Base-by-base conservation (phyloP, 2,888 invertebrate genomes). In the Omphaloscelis lunosa region DNA sequence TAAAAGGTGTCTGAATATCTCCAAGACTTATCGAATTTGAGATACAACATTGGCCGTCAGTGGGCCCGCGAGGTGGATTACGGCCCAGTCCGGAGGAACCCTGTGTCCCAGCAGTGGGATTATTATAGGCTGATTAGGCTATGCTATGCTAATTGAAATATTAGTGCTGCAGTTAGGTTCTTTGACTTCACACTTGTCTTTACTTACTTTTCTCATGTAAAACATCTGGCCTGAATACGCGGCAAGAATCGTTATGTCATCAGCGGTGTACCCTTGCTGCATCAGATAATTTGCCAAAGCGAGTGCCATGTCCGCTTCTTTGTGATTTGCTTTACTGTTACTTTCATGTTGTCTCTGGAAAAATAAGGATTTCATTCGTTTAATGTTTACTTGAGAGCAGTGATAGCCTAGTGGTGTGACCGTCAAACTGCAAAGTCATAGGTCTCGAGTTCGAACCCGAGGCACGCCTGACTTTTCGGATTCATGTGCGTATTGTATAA, bases 211-310 rank as follows among this genome's bases (percentile, higher is more conserved):
- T 86, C 94, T 94, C 93, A 98, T 93, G 83, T 97, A 96, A 90
- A 97, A 97, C 96, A 98, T 97, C 93, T 98, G 98, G 0, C 98
- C 98, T 15, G 97, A 96, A 92, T 98, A 98, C 0, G 98, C 97
- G 0, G 98, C 97, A 39, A 99, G 95, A 80, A 99, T 97, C 0
- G 98, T 98, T 77, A 99, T 97, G 83, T 98, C 97, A 17, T 95
- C 92, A 0, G 97, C 92, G 0, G 93, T 70, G 88, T 98, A 98
- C 0, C 97, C 97, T 91, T 98, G 98, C 82, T 97, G 95, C 84
- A 98, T 93, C 3, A 98, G 92, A 90, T 98, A 97, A 80, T 97
- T 95, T 15, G 97, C 98, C 27, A 98, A 93, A 0, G 93, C 93
- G 41, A 98, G 94, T 8, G 97, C 89, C 91, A 98, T 97, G 71